Evolutionary conservation across 2,113 vertebrate genomes (phyloP).

Genomic region (Bagarius yarrelli): DNA sequence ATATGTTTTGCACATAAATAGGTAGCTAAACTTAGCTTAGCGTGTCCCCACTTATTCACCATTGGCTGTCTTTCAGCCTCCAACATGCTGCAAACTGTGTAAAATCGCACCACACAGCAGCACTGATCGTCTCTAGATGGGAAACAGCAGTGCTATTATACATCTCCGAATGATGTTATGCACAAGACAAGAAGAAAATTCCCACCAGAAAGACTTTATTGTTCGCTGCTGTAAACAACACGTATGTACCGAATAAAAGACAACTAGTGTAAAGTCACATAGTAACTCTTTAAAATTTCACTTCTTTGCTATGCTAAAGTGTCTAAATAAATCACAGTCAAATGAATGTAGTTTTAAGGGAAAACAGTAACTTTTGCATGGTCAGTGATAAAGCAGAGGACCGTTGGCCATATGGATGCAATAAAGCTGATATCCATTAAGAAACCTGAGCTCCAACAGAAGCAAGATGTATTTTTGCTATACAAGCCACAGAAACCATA

Average conservation of each 20-base stretch:
- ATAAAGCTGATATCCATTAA: conserved; percentile 20
- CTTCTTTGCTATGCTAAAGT: not conserved
- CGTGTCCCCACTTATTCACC: too few species aligned
- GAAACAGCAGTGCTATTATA: conserved; percentile 47
- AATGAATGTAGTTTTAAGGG: too few species aligned
- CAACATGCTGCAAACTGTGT: conserved; percentile 1
- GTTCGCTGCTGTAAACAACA: conserved; percentile 39
- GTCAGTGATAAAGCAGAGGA: conserved; percentile 1
- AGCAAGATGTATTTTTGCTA: not conserved
- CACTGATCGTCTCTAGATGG: conserved; percentile 4
- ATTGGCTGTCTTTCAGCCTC: not conserved
- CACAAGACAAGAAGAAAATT: conserved; percentile 27
- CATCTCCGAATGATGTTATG: conserved; percentile 35
- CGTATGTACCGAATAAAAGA: conserved; percentile 15
- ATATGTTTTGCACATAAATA: too few species aligned
- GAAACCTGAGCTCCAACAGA: conserved; percentile 17
- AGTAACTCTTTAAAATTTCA: not conserved
- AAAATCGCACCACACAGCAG: conserved; percentile 1
- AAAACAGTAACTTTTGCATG: not conserved
- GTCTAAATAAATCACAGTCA: not conserved
- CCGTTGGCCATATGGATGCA: conserved; percentile 25
- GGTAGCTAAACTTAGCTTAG: too few species aligned
- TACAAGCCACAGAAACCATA: conserved; percentile 23
- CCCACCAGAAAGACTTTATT: conserved; percentile 40
- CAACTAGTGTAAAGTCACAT: conserved; percentile 33